Percentiles rank a stretch among this genome's conserved stretches.
Conservation (phyloP, 2,888 invertebrate species). For the Sphecodes monilicornis region DNA sequence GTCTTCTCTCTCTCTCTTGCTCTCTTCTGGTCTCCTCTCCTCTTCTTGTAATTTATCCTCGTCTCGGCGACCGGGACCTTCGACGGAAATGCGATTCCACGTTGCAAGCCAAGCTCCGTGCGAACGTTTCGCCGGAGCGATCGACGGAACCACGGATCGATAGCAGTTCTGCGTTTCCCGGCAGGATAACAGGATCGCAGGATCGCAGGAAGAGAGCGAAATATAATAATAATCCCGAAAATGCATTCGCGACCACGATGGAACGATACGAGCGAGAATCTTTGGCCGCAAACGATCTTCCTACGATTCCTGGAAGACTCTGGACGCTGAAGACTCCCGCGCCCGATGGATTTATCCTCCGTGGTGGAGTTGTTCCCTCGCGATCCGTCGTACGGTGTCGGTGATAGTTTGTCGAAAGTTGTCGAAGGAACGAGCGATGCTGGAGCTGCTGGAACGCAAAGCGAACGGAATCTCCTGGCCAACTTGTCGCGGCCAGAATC, state of each 20-base stretch:
- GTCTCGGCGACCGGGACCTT: not conserved
- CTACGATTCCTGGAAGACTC: not conserved
- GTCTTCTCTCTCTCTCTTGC: not conserved
- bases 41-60: not conserved
- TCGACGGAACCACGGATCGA: not conserved
- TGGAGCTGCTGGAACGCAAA: slow-evolving; percentile 78
- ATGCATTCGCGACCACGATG: not conserved
- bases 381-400: not conserved
- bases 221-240: not conserved
- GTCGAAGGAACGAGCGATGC: slow-evolving; percentile 64
- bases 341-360: not conserved
- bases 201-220: not conserved
- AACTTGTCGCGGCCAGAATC: slow-evolving; percentile 67
- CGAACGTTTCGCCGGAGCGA: slow-evolving; percentile 36
- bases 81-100: slow-evolving; percentile 21
- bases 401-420: not conserved
- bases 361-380: not conserved
- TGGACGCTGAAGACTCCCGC: not conserved
- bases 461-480: slow-evolving; percentile 79
- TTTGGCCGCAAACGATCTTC: not conserved
- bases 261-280: not conserved
- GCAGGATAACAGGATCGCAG: not conserved
- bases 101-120: slow-evolving; percentile 50
- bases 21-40: not conserved
- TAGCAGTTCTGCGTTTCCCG: not conserved